These are phyloP conservation scores for Lasioglossum morio DNA, from an alignment of 2,888 invertebrate species.

Conservation along the genomic window DNA sequence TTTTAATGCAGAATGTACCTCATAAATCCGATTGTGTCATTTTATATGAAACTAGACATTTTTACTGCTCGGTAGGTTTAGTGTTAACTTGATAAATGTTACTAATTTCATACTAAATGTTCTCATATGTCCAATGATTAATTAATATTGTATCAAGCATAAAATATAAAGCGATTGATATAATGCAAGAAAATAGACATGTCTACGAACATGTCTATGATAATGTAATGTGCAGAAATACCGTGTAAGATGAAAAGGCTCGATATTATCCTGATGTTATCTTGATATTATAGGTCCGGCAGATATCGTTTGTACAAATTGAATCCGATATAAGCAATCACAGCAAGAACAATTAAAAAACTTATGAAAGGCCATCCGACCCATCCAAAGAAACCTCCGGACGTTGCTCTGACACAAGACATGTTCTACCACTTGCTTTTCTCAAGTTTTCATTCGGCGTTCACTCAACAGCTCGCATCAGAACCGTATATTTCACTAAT, in stretches of 20 bases:
- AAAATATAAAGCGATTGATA: background rate
- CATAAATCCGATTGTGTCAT: too few species aligned
- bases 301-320: conserved; percentile 60
- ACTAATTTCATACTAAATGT: background rate
- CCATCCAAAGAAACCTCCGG: conserved; percentile 66
- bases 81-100: background rate
- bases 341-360: conserved; percentile 68
- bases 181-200: background rate
- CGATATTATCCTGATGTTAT: background rate
- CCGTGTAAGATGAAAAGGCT: background rate
- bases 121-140: background rate
- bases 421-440: conserved; percentile 48
- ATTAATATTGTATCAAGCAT: background rate
- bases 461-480: background rate
- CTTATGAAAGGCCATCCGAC: conserved; percentile 75
- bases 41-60: background rate
- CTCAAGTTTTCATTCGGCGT: background rate
- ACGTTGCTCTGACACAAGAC: conserved; percentile 57
- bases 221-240: background rate
- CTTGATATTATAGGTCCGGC: background rate
- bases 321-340: conserved; percentile 68
- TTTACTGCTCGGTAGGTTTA: too few species aligned
- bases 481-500: background rate
- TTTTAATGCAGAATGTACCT: too few species aligned
- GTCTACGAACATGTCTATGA: background rate